phyloP scores from a whole-genome alignment of 1,140 invertebrate species.

The Microplitis mediator region DNA sequence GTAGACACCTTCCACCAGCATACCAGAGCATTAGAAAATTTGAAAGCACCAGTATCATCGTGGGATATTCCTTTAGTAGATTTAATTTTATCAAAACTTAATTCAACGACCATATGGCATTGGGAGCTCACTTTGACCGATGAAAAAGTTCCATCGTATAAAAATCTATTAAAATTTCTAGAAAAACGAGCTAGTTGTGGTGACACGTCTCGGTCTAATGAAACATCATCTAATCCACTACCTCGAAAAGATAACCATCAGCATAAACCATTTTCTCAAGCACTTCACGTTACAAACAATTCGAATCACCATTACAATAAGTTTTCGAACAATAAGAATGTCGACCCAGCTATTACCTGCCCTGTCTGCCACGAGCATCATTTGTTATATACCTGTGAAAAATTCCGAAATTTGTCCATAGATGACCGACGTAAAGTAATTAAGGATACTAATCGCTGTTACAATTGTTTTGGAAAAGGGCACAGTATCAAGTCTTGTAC shows the following conservation, averaged over 20 bases:
- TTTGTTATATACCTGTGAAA: conserved; percentile 1
- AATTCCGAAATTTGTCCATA: not conserved
- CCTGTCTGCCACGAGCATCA: not conserved
- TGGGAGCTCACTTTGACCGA: conserved; percentile 20
- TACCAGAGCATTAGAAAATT: conserved; percentile 33
- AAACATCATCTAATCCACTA: not conserved
- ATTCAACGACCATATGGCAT: not conserved
- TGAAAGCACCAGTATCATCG: conserved; percentile 36
- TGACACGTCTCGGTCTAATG: not conserved
- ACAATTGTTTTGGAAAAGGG: conserved; percentile 11
- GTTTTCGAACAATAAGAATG: not conserved
- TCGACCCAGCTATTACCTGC: not conserved
- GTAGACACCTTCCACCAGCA: conserved; percentile 29
- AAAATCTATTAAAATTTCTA: conserved; percentile 5
- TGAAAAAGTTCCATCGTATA: conserved; percentile 9
- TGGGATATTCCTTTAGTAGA: conserved; percentile 34
- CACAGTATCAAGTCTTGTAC: not conserved
- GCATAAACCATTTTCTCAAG: not conserved
- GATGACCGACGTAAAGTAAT: conserved; percentile 9
- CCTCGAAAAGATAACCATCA: not conserved
- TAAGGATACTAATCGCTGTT: not conserved
- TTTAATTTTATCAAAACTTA: conserved; percentile 23
- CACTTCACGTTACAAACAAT: not conserved
- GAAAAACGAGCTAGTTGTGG: conserved; percentile 12
- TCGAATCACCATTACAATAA: not conserved